Evolutionary conservation across 2,113 vertebrate genomes (phyloP), one percentile per base, ranked within the genome.

Genomic region (Semnopithecus entellus): DNA sequence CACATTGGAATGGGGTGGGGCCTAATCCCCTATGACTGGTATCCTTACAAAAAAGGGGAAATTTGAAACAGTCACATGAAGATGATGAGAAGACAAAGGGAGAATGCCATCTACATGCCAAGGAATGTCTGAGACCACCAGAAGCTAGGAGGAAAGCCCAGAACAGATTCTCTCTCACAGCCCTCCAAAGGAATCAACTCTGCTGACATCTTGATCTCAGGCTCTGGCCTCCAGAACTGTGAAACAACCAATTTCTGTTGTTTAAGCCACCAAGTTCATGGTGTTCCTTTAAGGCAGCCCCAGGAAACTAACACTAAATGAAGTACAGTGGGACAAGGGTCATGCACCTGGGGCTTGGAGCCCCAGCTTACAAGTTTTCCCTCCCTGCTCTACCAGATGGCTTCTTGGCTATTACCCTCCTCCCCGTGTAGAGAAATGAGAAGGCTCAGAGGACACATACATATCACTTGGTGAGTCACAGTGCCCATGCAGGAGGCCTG

Each of bases 401-500:
- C 35, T 27, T 61, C 59, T 52, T 23, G 9, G 23, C 76, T 32
- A 10, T 50, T 6, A 73, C 4, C 11, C 1, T 72, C 32, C 35
- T 27, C 13, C 30, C 8, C 30, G 5, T 0, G 3, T 38, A 13
- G 35, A 75, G 14, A 16, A 18, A 7, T 9, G 25, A 0, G 11
- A 18, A 90, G 30, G 43, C 18, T 50, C 12, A 1, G 11, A n/a
- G n/a, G 5, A n/a, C 2, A 1, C 0, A 2, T 27, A 25, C 7
- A 32, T 68, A n/a, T 66, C 68, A 3, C 2, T 5, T 11, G 35
- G 59, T n/a, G 43, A 92, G 35, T 84, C 84, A 59, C 27, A 61
- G 14, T 9, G 35, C 38, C 68, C 32, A 27, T 16, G 1, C 10
- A 18, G 30, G 22, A 30, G 10, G 12, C 32, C 61, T 14, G 14